Evolutionary conservation across 2,113 vertebrate genomes (phyloP), one percentile per base, ranked within the genome.

Genomic region (Chaetodon trifascialis): DNA sequence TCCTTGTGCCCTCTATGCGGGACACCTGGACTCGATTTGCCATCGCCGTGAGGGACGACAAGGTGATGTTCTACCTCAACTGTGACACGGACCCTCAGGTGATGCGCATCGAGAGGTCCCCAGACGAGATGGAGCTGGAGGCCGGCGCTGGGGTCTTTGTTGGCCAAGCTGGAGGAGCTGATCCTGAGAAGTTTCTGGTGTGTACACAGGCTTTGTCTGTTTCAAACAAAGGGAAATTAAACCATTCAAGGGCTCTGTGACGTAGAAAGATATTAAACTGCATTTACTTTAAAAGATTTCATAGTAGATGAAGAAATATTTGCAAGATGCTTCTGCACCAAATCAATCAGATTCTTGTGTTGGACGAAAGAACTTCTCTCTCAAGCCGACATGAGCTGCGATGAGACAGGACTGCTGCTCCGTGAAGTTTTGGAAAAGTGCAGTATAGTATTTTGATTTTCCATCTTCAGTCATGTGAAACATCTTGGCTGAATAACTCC

Each of bases 141-240:
- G 83, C 89, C 0, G 96, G 96, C 0, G 95, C 98, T 0, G 96
- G 97, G 19, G 88, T 99, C 81, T 99, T 99, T 7, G 96, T 99
- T 23, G 98, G 96, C 4, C 97, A 98, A 76, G 97, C 97, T 3
- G 97, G 98, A 89, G 96, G 95, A 3, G 96, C 97, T 0, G 96
- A 99, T 67, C 92, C 95, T 0, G 95, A 97, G 47, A 97, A 96
- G 82, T 99, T 98, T 73, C 90, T 97, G 97, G 98, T 99, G 93
- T 2, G 94, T 92, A 66, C 5, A 12, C 51, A 34, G 4, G 0
- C 12, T 69, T 63, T 19, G 0, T 64, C 51, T 47, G 21, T 55
- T 73, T 11, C 23, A 38, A 25, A 55, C 19, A 3, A 34, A 75
- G 56, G 16, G n/a, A 56, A 56, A 34, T 60, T 1, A 2, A 19